Evolutionary conservation across 2,888 invertebrate species (phyloP), one percentile per base, ranked within the genome.

Genomic region (Parnassius smintheus): DNA sequence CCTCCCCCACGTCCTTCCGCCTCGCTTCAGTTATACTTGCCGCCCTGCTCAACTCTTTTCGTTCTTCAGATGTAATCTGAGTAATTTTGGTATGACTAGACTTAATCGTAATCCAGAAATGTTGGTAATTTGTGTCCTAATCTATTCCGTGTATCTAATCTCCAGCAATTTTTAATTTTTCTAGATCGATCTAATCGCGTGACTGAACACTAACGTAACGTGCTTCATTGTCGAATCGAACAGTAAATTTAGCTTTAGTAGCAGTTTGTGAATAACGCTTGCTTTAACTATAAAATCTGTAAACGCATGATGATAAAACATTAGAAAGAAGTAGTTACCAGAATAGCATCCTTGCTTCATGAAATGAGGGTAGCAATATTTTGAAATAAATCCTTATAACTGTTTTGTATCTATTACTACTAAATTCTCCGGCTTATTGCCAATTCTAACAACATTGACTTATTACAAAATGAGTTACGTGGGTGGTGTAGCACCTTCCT

Each of bases 1-100:
- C 88, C 83, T 76, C 83, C 73, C 79, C 80, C 73, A 79, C 78
- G 70, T 71, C 80, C 83, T 82, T 80, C 82, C 83, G 82, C 80
- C 83, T 74, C 69, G 72, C 68, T 74, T 73, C 61, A 61, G 13
- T 51, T 50, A 62, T 64, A 63, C 57, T 50, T 18, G 9, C 48
- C 63, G 56, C 60, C 67, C 67, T 64, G 63, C 68, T 65, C 63
- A 70, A 71, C 74, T 73, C 72, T 74, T 75, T 72, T 72, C 71
- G 71, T 70, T 70, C 71, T 71, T 73, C 75, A 70, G 56, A 61
- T 64, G 62, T 50, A 57, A 56, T 59, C 60, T 48, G 48, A 52
- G 57, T 56, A 62, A 62, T 65, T 61, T 52, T 66, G 59, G 54
- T 57, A 53, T 50, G 41, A n/a, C 12, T 56, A 48, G 53, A 54